Evolutionary conservation across 2,888 invertebrate genomes (phyloP).

Genomic region (Calephelis perditalis): DNA sequence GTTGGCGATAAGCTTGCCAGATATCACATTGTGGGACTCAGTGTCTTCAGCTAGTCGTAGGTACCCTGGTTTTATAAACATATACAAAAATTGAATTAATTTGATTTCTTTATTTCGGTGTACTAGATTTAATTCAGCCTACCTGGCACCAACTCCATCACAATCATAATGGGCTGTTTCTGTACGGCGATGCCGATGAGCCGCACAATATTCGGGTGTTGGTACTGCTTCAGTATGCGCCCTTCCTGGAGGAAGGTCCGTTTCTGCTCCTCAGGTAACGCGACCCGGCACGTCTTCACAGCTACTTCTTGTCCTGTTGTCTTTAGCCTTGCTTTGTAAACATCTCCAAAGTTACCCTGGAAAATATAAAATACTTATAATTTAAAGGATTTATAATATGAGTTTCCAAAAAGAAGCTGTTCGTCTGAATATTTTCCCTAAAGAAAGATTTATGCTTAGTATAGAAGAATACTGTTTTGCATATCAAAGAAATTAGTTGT

Average conservation of each 20-base stretch:
- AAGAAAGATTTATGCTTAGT: too few relatives aligned
- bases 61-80: too few relatives aligned
- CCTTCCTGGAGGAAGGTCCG: constrained; percentile 97
- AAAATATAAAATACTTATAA: constrained; percentile 23
- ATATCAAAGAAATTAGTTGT: too few relatives aligned
- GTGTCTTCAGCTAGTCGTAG: too few relatives aligned
- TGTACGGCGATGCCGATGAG: constrained; percentile 98
- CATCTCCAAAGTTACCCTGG: constrained; percentile 98
- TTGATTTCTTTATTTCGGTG: not conserved
- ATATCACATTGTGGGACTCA: too few relatives aligned
- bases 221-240: constrained; percentile 95
- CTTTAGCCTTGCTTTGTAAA: constrained; percentile 93
- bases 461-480: too few relatives aligned
- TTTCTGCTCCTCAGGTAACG: constrained; percentile 95
- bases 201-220: constrained; percentile 97
- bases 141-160: constrained; percentile 97
- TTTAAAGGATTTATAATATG: too few relatives aligned
- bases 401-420: too few relatives aligned
- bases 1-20: too few relatives aligned
- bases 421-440: too few relatives aligned
- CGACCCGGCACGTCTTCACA: constrained; percentile 96
- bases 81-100: too few relatives aligned
- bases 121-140: constrained; percentile 2
- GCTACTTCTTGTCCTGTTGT: constrained; percentile 92
- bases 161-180: constrained; percentile 99